Conservation (phyloP, 2,888 invertebrate species). For the Branchinecta sandiegonensis region DNA sequence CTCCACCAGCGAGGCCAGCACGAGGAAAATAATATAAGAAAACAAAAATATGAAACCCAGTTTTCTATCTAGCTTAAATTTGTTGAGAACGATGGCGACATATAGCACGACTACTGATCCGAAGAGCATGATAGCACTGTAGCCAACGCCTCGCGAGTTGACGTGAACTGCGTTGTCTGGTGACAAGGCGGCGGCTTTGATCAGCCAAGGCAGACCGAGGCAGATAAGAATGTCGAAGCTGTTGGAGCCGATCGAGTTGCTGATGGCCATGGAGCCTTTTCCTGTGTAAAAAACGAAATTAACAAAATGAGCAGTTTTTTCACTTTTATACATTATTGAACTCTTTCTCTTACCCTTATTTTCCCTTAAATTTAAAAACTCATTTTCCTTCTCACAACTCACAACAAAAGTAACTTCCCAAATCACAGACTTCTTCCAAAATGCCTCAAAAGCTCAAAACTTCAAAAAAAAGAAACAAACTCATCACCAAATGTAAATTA, state of each 20-base stretch:
- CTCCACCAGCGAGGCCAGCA: constrained; percentile 62
- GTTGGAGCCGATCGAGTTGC: constrained; percentile 78
- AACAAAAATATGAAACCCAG: constrained; percentile 50
- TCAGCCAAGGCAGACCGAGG: constrained; percentile 69
- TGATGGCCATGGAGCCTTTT: constrained; percentile 79
- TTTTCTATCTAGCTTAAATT: constrained; percentile 51
- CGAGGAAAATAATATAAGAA: constrained; percentile 54
- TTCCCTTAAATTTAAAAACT: too few species aligned
- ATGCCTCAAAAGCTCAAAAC: too few species aligned
- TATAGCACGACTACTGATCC: constrained; percentile 56
- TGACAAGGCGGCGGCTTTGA: constrained; percentile 45
- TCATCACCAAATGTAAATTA: too few species aligned
- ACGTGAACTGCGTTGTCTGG: constrained; percentile 57
- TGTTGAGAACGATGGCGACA: constrained; percentile 48
- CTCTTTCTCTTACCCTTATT: too few species aligned
- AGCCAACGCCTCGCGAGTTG: constrained; percentile 62
- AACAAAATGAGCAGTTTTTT: too few species aligned
- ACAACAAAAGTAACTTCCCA: too few species aligned
- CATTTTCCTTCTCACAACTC: too few species aligned
- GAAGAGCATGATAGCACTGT: constrained; percentile 61
- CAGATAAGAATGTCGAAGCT: constrained; percentile 79
- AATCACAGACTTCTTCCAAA: too few species aligned
- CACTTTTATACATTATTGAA: too few species aligned
- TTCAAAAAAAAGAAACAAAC: too few species aligned
- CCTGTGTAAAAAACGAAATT: constrained; percentile 42